Conservation (phyloP, 2,113 vertebrate species). For the Python bivittatus region DNA sequence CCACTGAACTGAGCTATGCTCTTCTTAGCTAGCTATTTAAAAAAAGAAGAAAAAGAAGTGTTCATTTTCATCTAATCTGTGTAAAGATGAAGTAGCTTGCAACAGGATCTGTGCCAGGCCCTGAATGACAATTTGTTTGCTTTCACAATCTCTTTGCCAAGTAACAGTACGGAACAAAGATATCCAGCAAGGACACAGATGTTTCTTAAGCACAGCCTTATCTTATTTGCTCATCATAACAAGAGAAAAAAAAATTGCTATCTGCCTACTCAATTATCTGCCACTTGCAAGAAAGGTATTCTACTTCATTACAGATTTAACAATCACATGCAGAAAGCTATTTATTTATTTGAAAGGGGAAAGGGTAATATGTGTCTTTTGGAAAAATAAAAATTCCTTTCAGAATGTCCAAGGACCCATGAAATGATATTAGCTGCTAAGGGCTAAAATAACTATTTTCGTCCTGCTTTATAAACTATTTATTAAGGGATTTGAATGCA, state of each 20-base stretch:
- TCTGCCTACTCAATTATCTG: background rate
- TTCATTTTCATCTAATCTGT: background rate
- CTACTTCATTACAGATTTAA: background rate
- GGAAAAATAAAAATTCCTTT: constrained; percentile 7
- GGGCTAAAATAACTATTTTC: background rate
- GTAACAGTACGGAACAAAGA: constrained; percentile 10
- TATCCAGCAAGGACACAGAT: constrained; percentile 2
- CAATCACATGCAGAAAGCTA: background rate
- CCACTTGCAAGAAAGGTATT: background rate
- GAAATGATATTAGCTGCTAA: background rate
- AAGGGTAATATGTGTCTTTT: background rate
- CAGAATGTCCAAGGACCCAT: background rate
- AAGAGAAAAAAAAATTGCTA: background rate
- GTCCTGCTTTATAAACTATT: background rate
- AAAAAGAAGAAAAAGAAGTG: background rate
- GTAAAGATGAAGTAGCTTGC: constrained; percentile 2
- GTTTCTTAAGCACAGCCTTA: background rate
- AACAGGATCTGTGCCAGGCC: constrained; percentile 8
- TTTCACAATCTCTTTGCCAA: constrained; percentile 2
- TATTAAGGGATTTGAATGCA: constrained; percentile 15
- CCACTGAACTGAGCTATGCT: background rate
- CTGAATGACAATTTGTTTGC: background rate
- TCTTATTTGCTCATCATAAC: background rate
- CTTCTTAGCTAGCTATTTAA: background rate
- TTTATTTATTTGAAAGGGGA: background rate